Evolutionary conservation across 2,888 invertebrate species (phyloP), one percentile per base, ranked within the genome.

Genomic region (Synanthedon tipuliformis): DNA sequence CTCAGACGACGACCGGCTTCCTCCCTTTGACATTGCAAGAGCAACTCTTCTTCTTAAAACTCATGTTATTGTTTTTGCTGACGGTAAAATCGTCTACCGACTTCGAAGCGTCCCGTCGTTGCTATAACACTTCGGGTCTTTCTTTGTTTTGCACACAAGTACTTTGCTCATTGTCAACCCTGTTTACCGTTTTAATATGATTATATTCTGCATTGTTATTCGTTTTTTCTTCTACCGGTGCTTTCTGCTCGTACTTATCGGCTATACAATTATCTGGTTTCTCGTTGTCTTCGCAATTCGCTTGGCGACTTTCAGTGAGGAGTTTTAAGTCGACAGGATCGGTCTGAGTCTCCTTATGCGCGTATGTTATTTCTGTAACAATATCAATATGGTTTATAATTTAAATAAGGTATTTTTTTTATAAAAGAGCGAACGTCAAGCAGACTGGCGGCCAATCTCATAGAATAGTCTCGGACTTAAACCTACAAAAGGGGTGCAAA

Each of bases 281-380:
- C 48, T 57, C 66, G 10, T 67, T 67, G 23, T 57, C 63, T 3
- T 62, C 66, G 8, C 62, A 55, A 50, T 59, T 68, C 5, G 8
- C 8, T 4, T 76, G 56, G 2, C 74, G 73, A 57, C 82, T 78
- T 0, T 83, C 85, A 57, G 84, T 86, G 34, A 66, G 59, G 1
- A 79, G 61, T 57, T 75, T 70, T 60, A 81, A 78, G 56, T 84
- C 82, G 0, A 69, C 68, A 0, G 75, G 68, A 3, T 84, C 82
- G 0, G 87, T 86, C 59, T 86, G 87, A 0, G 84, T 85, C 57
- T 71, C 79, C 61, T 83, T 86, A 55, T 86, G 71, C 0, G 71
- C 71, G 48, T 69, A 71, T 1, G 73, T 57, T 13, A 73, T 56
- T 65, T 80, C 85, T 85, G 72, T 0, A 73, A 75, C 15, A 16